phyloP scores from a whole-genome alignment of 2,888 invertebrate species.

The Zootermopsis nevadensis region DNA sequence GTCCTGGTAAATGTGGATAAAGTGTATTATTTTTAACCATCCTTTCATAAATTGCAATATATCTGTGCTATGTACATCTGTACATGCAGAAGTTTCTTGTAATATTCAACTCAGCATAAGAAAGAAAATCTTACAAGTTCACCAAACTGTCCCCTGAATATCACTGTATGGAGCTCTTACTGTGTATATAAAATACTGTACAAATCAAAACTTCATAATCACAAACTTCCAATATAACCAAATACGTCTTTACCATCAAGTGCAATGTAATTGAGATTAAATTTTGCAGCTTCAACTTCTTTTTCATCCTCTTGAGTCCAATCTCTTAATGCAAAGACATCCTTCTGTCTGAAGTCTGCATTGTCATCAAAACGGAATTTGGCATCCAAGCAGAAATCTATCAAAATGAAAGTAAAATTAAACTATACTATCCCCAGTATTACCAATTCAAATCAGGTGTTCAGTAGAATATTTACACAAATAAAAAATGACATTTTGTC shows the following conservation, averaged over 20 bases:
- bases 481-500: not conserved
- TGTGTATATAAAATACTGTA: too few relatives aligned
- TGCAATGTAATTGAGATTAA: slow-evolving; percentile 93
- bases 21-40: too few relatives aligned
- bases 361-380: slow-evolving; percentile 97
- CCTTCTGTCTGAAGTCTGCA: slow-evolving; percentile 90
- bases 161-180: too few relatives aligned
- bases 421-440: not conserved
- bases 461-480: not conserved
- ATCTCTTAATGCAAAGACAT: slow-evolving; percentile 85
- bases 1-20: too few relatives aligned
- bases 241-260: slow-evolving; percentile 79
- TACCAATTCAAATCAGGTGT: not conserved
- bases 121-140: too few relatives aligned
- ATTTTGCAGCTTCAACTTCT: slow-evolving; percentile 91
- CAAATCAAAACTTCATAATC: too few relatives aligned
- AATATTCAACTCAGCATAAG: too few relatives aligned
- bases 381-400: slow-evolving; percentile 93
- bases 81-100: too few relatives aligned
- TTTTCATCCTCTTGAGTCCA: slow-evolving; percentile 92
- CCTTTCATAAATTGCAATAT: too few relatives aligned
- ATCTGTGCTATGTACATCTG: too few relatives aligned
- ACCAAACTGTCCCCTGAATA: too few relatives aligned
- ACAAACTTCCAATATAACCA: not conserved
- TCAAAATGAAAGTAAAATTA: slow-evolving; percentile 55